These are phyloP conservation scores for Drosophila teissieri DNA, from an alignment of 1,140 invertebrate species.

Conservation along the genomic window DNA sequence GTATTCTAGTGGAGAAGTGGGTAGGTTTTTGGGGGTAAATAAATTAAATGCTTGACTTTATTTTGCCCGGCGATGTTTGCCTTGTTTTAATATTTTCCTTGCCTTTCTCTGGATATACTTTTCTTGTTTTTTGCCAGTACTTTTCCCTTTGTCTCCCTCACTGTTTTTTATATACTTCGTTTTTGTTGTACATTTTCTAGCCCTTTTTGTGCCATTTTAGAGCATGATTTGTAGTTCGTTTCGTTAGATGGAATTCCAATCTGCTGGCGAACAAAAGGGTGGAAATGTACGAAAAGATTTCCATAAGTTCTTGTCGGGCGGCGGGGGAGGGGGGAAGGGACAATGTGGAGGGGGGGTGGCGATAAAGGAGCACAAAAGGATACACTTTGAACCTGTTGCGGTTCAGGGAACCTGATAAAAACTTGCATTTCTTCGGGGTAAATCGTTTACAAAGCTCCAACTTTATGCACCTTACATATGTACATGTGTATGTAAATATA, in stretches of 20 bases:
- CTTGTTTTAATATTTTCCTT: conserved; percentile 77
- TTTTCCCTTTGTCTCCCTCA: conserved; percentile 33
- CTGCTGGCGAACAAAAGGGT: conserved; percentile 48
- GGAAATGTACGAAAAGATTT: conserved; percentile 44
- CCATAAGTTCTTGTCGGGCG: conserved; percentile 19
- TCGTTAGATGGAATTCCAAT: conserved; percentile 43
- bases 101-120: conserved; percentile 40
- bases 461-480: not conserved
- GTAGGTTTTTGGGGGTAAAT: conserved; percentile 59
- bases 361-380: not conserved
- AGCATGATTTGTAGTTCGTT: conserved; percentile 55
- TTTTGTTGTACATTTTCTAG: conserved; percentile 6
- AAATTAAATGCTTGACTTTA: conserved; percentile 82
- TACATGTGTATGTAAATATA: not conserved
- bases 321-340: not conserved
- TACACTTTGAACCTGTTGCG: conserved; percentile 39
- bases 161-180: conserved; percentile 4
- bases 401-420: conserved; percentile 10
- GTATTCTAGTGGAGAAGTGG: conserved; percentile 6
- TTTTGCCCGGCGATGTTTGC: conserved; percentile 72
- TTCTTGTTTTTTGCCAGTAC: conserved; percentile 10
- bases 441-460: not conserved
- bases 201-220: conserved; percentile 32
- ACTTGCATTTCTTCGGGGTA: not conserved
- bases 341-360: no score